Evolutionary conservation across 2,888 invertebrate genomes (phyloP), one percentile per base, ranked within the genome.

Genomic region (Hirtodrosophila cameraria): DNA sequence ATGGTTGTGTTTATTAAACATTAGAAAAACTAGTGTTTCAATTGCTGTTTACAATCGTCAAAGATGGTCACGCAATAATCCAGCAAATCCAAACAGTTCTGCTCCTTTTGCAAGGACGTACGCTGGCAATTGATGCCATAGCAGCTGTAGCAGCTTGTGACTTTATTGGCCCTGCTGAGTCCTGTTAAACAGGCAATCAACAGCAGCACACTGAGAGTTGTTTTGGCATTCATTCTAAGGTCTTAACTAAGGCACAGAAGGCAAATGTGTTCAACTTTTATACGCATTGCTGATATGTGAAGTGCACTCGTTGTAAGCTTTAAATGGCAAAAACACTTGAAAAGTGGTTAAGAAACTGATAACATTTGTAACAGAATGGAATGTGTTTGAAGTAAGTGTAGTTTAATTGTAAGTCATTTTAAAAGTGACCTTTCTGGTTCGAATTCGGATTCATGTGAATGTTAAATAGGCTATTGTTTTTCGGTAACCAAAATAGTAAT

Each of bases 61-160:
- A 84, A 90, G 9, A 90, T 58, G 6, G 90, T 88, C 15, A 90
- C 86, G 58, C 90, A 90, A 55, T 84, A 81, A 62, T 90, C 90
- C 69, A 90, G 49, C 4, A 83, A 69, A 65, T 90, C 88, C 12
- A 64, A 12, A 38, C 90, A 90, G 11, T 61, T 61, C 35, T 76
- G 70, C 20, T 75, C 84, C 27, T 60, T 46, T 1, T 45, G 48
- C 53, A 66, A 7, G 0, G 84, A 68, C 2, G 87, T 85, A 9
- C 90, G 73, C 30, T 83, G 80, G 43, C 90, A 90, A 53, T 79
- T 80, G 28, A 89, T 85, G 38, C 90, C 90, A 3, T 68, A 49
- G 60, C 90, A 90, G 25, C 79, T 80, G 49, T 86, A 70, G 48
- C 90, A 90, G 1, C 71, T 81, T 42, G 66, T 79, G 11, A 79